phyloP scores from a whole-genome alignment of 2,888 invertebrate species.

The Syritta pipiens region DNA sequence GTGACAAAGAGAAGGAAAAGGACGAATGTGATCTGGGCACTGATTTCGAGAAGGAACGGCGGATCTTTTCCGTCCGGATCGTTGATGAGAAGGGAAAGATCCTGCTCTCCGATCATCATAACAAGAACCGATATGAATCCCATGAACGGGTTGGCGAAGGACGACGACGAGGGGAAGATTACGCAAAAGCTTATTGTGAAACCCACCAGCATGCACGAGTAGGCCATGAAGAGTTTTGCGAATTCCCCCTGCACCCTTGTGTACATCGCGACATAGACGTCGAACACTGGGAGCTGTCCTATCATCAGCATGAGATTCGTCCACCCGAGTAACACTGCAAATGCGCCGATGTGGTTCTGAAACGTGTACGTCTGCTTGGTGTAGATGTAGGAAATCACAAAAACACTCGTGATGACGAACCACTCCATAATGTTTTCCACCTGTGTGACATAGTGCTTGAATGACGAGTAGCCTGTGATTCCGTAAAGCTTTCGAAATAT shows the following conservation, averaged over 20 bases:
- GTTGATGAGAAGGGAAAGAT: conserved; percentile 87
- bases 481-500: conserved; percentile 90
- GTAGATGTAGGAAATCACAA: conserved; percentile 90
- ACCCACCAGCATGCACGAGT: conserved; percentile 90
- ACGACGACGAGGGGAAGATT: conserved; percentile 90
- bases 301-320: conserved; percentile 95
- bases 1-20: conserved; percentile 90
- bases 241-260: conserved; percentile 93
- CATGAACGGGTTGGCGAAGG: conserved; percentile 91
- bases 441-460: conserved; percentile 90
- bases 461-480: conserved; percentile 89
- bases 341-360: conserved; percentile 93
- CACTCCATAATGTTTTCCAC: conserved; percentile 93
- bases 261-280: conserved; percentile 94
- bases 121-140: conserved; percentile 91
- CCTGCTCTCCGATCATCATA: conserved; percentile 94
- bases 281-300: conserved; percentile 92
- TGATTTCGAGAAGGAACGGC: conserved; percentile 87
- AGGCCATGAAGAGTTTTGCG: conserved; percentile 90
- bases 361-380: conserved; percentile 88
- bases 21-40: conserved; percentile 90
- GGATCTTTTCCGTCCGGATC: conserved; percentile 89
- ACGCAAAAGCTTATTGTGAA: conserved; percentile 94
- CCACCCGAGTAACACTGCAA: conserved; percentile 92
- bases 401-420: conserved; percentile 91